Percentiles rank a stretch among this genome's conserved stretches.
Evolutionary conservation across 2,888 invertebrate species (phyloP).

Genomic region (Cabera pusaria): DNA sequence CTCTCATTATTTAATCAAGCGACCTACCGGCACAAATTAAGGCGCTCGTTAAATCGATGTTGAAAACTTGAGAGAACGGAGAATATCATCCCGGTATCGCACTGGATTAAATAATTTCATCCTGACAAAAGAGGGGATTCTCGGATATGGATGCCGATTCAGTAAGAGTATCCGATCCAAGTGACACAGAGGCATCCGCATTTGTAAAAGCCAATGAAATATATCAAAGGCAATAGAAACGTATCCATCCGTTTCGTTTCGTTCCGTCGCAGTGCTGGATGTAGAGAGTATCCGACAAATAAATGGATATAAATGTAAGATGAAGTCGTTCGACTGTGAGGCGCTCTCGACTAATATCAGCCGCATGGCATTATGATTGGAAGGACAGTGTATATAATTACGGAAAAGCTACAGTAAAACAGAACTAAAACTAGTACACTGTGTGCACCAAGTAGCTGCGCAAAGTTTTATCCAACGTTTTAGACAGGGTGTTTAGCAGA

Average conservation of each 20-base stretch:
- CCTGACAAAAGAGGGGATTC: conserved; percentile 32
- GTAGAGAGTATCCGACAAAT: conserved; percentile 49
- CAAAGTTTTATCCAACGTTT: too few species aligned
- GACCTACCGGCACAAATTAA: conserved; percentile 23
- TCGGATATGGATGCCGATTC: conserved; percentile 32
- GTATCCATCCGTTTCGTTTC: conserved; percentile 51
- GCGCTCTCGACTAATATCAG: conserved; percentile 10
- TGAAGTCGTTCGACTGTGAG: conserved; percentile 39
- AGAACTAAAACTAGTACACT: too few species aligned
- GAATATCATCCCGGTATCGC: conserved; percentile 19
- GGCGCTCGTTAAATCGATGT: conserved; percentile 19
- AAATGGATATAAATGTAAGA: conserved; percentile 58
- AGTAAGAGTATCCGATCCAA: conserved; percentile 29
- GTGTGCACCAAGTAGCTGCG: too few species aligned
- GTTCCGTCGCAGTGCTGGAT: conserved; percentile 43
- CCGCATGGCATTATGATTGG: conserved; percentile 4
- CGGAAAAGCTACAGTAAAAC: too few species aligned
- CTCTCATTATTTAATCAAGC: conserved; percentile 28
- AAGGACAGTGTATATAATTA: too few species aligned
- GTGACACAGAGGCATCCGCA: conserved; percentile 49
- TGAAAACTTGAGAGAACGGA: conserved; percentile 19
- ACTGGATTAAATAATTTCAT: conserved; percentile 37
- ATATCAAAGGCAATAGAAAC: conserved; percentile 57
- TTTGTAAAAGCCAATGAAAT: conserved; percentile 61
- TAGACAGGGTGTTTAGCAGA: too few species aligned